These are phyloP conservation scores for Lepus townsendii DNA, from an alignment of 2,797 vertebrate genomes.

Conservation along the genomic window DNA sequence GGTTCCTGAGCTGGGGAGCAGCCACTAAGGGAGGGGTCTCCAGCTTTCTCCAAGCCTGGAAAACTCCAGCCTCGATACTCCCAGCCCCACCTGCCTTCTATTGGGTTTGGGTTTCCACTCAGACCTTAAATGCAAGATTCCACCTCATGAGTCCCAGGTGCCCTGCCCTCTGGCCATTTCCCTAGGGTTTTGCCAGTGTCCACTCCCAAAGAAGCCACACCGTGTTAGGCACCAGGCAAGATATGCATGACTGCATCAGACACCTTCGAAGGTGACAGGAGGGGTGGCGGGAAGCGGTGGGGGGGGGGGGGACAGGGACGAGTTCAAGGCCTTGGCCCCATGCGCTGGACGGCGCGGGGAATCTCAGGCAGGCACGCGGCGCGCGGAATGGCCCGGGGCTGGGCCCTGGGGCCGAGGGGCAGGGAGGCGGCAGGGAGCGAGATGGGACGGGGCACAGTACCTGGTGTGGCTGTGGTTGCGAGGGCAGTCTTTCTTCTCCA, in stretches of 20 bases:
- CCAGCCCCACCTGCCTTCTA: not conserved
- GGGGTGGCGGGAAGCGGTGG: not conserved
- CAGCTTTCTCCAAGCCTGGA: not conserved
- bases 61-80: not conserved
- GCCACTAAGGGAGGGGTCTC: not conserved
- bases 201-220: not conserved
- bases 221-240: not conserved
- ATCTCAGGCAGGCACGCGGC: not conserved
- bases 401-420: fast-evolving
- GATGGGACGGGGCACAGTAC: constrained; percentile 55
- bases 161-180: not conserved
- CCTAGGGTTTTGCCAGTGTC: no score
- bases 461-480: constrained; percentile 91
- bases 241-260: not conserved
- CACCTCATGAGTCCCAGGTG: not conserved
- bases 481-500: constrained; percentile 95
- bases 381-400: not conserved
- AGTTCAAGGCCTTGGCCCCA: constrained; percentile 9
- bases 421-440: not conserved
- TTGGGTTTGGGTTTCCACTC: not conserved
- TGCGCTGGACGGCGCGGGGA: not conserved
- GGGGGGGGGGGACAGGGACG: not conserved
- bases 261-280: not conserved
- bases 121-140: not conserved
- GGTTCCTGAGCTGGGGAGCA: not conserved